Conservation (phyloP, 2,113 vertebrate species). For the Chroicocephalus ridibundus region DNA sequence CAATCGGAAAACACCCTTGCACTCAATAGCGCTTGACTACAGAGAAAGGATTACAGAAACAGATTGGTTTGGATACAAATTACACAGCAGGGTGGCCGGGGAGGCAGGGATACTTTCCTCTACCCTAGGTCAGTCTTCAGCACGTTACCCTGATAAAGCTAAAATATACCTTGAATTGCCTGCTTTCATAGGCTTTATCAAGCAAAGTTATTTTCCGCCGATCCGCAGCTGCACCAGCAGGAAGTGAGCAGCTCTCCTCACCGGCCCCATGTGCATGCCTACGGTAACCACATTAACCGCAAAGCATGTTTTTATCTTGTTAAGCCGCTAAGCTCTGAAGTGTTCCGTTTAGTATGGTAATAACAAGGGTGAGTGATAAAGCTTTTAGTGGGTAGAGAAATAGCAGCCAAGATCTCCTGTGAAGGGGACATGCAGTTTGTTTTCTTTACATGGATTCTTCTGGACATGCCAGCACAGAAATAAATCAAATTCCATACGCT, state of each 20-base stretch:
- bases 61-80: not conserved
- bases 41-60: not conserved
- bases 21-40: fast-evolving
- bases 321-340: conserved; percentile 59
- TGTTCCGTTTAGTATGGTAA: conserved; percentile 64
- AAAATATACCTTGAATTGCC: not conserved
- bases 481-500: conserved; percentile 15
- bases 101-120: not conserved
- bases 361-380: conserved; percentile 64
- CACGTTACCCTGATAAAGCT: not conserved
- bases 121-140: not conserved
- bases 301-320: conserved; percentile 64
- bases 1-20: not conserved
- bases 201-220: not conserved
- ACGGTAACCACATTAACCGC: conserved; percentile 60
- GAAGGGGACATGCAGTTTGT: conserved; percentile 46
- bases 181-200: not conserved
- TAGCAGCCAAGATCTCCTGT: conserved; percentile 43
- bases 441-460: conserved; percentile 15
- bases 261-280: conserved; percentile 44
- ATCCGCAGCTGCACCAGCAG: conserved; percentile 15
- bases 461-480: conserved; percentile 41
- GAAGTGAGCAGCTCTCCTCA: conserved; percentile 46
- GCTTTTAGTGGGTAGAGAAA: conserved; percentile 61
- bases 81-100: not conserved